phyloP scores from a whole-genome alignment of 1,140 invertebrate species.

The Calephelis nemesis region DNA sequence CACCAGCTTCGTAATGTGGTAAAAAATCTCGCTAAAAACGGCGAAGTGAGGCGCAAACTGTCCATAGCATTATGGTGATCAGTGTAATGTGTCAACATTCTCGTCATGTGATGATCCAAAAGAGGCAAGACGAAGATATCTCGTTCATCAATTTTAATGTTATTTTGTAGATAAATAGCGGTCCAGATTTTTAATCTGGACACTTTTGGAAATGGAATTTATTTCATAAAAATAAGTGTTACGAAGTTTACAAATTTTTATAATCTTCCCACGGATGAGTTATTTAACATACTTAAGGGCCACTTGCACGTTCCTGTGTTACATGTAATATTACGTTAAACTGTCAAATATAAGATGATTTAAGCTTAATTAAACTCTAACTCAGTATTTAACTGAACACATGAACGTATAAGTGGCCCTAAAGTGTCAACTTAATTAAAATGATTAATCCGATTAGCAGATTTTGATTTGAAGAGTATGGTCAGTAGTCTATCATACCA shows the following conservation, averaged over 20 bases:
- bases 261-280: background rate
- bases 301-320: no score
- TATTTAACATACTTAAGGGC: no score
- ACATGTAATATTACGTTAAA: no score
- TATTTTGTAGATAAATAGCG: conserved; percentile 18
- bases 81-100: conserved; percentile 31
- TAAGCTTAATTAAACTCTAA: no score
- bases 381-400: no score
- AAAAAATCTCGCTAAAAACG: conserved; percentile 37
- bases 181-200: background rate
- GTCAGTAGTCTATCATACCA: no score
- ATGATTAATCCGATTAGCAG: no score
- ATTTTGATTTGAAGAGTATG: no score
- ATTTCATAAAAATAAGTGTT: background rate
- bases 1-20: conserved; percentile 9
- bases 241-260: no score
- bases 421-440: no score
- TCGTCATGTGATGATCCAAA: conserved; percentile 34
- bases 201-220: background rate
- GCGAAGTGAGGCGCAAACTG: conserved; percentile 29
- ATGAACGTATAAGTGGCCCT: no score
- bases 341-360: no score
- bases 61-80: conserved; percentile 42
- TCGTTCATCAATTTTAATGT: conserved; percentile 32
- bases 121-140: conserved; percentile 30